Evolutionary conservation across 2,113 vertebrate genomes (phyloP).

Genomic region (Bagarius yarrelli): DNA sequence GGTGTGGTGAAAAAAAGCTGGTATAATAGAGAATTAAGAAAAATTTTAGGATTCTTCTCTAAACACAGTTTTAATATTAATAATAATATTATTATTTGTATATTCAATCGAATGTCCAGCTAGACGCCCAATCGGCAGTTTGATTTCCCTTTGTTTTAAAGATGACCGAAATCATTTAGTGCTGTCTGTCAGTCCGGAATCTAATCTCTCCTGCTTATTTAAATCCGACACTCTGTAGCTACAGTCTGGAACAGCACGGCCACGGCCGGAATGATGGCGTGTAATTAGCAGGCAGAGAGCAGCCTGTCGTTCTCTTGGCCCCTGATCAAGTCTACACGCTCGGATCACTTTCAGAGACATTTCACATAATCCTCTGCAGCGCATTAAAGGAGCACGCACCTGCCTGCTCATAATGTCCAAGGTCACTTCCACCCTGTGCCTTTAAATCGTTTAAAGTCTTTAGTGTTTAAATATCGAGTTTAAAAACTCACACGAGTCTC

Average conservation of each 20-base stretch:
- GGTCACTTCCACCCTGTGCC: conserved; percentile 3
- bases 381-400: conserved; percentile 16
- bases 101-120: too few species aligned
- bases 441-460: not conserved
- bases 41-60: too few species aligned
- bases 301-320: conserved; percentile 41
- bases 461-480: not conserved
- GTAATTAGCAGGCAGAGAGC: conserved; percentile 49
- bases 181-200: not conserved
- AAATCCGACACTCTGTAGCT: not conserved
- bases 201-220: not conserved
- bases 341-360: conserved; percentile 47
- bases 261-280: conserved; percentile 10
- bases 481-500: not conserved
- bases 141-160: not conserved
- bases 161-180: not conserved
- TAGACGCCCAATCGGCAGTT: too few species aligned
- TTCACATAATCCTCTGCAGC: conserved; percentile 37
- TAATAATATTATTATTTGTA: not conserved
- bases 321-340: conserved; percentile 37
- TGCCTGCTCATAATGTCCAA: conserved; percentile 32
- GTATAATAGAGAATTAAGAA: too few species aligned
- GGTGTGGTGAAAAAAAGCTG: conserved; percentile 42
- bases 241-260: not conserved
- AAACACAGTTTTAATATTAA: not conserved